phyloP scores from a whole-genome alignment of 2,888 invertebrate species.

The Diadegma fenestrale region DNA sequence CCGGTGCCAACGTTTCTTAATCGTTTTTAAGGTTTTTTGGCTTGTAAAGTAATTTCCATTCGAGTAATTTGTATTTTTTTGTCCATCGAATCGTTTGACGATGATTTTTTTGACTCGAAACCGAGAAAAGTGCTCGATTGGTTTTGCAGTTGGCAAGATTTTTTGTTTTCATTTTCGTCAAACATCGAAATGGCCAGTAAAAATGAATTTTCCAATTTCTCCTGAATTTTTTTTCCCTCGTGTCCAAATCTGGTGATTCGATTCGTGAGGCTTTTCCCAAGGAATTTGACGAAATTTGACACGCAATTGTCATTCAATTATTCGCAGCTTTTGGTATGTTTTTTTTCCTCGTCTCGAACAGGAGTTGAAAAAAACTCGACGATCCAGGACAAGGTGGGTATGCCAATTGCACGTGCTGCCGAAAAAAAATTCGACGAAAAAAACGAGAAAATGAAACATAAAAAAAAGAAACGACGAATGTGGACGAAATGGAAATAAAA shows the following conservation, averaged over 20 bases:
- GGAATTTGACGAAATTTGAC: neutral
- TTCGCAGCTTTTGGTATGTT: neutral
- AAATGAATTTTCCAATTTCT: neutral
- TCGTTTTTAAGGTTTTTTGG: neutral
- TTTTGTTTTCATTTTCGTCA: neutral
- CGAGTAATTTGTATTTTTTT: neutral
- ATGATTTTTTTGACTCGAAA: too few relatives aligned
- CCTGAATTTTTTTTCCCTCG: too few relatives aligned
- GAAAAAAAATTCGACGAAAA: neutral
- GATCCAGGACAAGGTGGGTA: constrained; percentile 51
- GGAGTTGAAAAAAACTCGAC: neutral
- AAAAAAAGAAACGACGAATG: neutral
- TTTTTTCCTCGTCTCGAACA: neutral
- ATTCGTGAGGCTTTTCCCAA: neutral
- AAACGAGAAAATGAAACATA: neutral
- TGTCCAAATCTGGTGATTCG: neutral
- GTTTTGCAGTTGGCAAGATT: neutral
- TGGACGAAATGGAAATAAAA: constrained; percentile 7
- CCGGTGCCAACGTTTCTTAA: neutral
- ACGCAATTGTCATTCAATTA: neutral
- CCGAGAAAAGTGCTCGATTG: neutral
- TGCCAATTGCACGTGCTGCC: constrained; percentile 18
- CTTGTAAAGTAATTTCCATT: neutral
- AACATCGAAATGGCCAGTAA: neutral
- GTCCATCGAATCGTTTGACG: too few relatives aligned